These are phyloP conservation scores for Ctenomys sociabilis DNA, from an alignment of 2,113 vertebrate genomes.

Conservation along the genomic window DNA sequence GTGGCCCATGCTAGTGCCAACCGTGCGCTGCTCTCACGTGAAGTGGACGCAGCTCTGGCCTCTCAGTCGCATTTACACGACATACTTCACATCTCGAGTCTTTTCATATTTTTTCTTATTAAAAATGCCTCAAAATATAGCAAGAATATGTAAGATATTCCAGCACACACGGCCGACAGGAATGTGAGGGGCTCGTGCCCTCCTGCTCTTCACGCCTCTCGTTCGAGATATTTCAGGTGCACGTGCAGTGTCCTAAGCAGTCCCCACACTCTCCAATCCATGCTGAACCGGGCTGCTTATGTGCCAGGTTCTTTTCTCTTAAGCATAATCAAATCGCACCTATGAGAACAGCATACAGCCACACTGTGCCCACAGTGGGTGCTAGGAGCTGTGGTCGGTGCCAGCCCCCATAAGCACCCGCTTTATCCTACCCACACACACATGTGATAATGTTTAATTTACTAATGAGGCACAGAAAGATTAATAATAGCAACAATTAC, in stretches of 20 bases:
- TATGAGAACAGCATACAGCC: background rate
- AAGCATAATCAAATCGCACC: background rate
- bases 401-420: background rate
- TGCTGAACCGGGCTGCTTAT: background rate
- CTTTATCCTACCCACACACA: background rate
- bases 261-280: background rate
- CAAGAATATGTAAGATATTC: background rate
- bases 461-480: background rate
- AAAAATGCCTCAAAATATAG: background rate
- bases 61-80: background rate
- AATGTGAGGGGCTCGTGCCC: too few species aligned
- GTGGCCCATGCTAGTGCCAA: too few species aligned
- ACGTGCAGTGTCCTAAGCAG: background rate
- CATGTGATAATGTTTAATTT: background rate
- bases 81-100: background rate
- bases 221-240: background rate
- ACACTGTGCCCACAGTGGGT: background rate
- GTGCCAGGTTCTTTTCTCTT: background rate
- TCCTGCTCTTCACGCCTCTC: background rate
- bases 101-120: background rate
- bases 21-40: background rate
- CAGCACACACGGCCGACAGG: background rate
- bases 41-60: background rate
- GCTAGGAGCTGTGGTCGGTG: rapidly evolving
- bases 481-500: background rate